Evolutionary conservation across 2,888 invertebrate genomes (phyloP).

Genomic region (Cerastis rubricosa): DNA sequence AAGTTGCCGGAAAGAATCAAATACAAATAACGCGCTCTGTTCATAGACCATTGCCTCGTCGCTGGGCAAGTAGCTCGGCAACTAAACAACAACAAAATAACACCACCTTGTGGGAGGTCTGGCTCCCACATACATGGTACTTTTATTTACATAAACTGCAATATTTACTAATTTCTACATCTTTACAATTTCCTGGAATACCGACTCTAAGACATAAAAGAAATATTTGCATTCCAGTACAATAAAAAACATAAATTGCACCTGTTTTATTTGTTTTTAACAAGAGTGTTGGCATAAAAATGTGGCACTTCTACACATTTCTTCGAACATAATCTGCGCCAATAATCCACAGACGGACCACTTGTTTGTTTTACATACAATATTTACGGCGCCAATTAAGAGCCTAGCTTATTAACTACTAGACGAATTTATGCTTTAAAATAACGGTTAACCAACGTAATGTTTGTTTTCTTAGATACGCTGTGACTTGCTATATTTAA

Average conservation of each 20-base stretch:
- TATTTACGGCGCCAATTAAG: slow-evolving; percentile 87
- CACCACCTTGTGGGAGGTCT: neutral
- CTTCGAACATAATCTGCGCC: slow-evolving; percentile 67
- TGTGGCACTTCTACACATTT: slow-evolving; percentile 41
- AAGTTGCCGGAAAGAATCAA: neutral
- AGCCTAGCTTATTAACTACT: slow-evolving; percentile 84
- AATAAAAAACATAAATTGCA: slow-evolving; percentile 45
- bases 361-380: slow-evolving; percentile 86
- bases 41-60: neutral
- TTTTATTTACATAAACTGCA: neutral
- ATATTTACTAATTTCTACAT: slow-evolving; percentile 14
- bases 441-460: slow-evolving; percentile 72
- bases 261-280: slow-evolving; percentile 30
- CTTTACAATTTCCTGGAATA: slow-evolving; percentile 11
- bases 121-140: neutral
- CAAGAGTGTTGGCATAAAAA: slow-evolving; percentile 40
- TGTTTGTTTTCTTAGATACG: slow-evolving; percentile 78
- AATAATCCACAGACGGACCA: slow-evolving; percentile 73
- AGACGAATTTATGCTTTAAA: slow-evolving; percentile 80
- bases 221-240: slow-evolving; percentile 24
- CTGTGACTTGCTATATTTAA: slow-evolving; percentile 78
- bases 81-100: neutral
- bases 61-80: neutral
- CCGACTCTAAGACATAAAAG: slow-evolving; percentile 7
- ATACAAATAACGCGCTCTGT: neutral